Evolutionary conservation across 2,888 invertebrate genomes (phyloP).

Genomic region (Bursaphelenchus okinawaensis): DNA sequence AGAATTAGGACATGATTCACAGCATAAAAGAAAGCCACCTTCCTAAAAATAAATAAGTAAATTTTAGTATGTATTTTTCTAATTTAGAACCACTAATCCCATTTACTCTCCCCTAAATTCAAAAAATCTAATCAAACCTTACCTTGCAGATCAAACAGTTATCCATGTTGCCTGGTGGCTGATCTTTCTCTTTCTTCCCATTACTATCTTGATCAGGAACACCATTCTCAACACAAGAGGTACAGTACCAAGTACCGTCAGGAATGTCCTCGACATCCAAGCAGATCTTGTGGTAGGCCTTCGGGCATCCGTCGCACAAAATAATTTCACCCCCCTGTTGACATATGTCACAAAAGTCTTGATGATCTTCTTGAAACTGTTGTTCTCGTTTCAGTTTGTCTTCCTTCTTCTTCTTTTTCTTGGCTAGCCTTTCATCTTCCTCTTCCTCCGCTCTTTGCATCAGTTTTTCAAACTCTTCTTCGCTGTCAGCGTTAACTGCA

Average conservation of each 20-base stretch:
- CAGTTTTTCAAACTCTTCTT: slow-evolving; percentile 97
- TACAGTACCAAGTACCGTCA: slow-evolving; percentile 79
- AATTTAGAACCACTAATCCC: background rate
- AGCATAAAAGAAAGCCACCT: slow-evolving; percentile 96
- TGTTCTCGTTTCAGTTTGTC: slow-evolving; percentile 28
- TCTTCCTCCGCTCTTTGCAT: slow-evolving; percentile 63
- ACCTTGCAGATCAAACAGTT: slow-evolving; percentile 71
- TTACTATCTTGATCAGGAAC: slow-evolving; percentile 64
- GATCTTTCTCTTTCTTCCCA: slow-evolving; percentile 66
- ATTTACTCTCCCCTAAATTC: background rate
- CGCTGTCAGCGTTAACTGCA: slow-evolving; percentile 71
- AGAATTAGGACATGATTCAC: slow-evolving; percentile 96
- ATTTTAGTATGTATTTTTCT: background rate
- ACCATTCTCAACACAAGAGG: slow-evolving; percentile 68
- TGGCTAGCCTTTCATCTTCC: slow-evolving; percentile 57
- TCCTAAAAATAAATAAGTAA: slow-evolving; percentile 76
- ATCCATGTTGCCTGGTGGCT: slow-evolving; percentile 55
- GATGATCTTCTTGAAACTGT: slow-evolving; percentile 65
- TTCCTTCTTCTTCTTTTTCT: slow-evolving; percentile 34
- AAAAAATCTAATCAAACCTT: background rate
- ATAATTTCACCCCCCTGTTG: slow-evolving; percentile 99
- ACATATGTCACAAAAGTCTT: slow-evolving; percentile 92
- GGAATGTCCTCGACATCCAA: slow-evolving; percentile 97
- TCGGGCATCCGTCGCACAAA: slow-evolving; percentile 94
- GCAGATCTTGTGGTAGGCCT: slow-evolving; percentile 97